Conservation (phyloP, 2,888 invertebrate species). For the Epinotia ramella region DNA sequence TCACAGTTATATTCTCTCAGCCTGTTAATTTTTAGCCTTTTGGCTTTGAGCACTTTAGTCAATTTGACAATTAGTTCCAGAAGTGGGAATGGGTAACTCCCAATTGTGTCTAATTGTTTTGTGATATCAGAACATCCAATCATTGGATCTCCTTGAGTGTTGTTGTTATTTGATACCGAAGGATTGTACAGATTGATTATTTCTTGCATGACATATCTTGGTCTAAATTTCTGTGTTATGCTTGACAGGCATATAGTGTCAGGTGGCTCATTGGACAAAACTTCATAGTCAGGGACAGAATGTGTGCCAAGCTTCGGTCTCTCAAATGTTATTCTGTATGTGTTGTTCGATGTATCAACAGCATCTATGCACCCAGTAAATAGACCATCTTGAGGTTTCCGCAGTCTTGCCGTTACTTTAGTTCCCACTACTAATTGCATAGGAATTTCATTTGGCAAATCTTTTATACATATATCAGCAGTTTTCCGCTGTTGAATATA, state of each 20-base stretch:
- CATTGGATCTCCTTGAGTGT: conserved; percentile 88
- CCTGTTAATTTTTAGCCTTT: conserved; percentile 91
- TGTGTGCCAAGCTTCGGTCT: conserved; percentile 96
- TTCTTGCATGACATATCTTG: conserved; percentile 87
- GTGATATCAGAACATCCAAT: conserved; percentile 83
- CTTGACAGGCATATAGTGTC: conserved; percentile 95
- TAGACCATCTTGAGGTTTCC: conserved; percentile 97
- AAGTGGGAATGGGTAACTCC: conserved; percentile 93
- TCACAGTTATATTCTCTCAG: conserved; percentile 95
- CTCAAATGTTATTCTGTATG: conserved; percentile 98
- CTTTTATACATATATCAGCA: conserved; percentile 92
- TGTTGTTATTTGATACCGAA: conserved; percentile 64
- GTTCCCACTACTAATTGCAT: conserved; percentile 97
- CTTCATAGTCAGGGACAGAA: conserved; percentile 98
- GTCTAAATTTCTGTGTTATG: conserved; percentile 92
- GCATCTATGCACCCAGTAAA: conserved; percentile 98
- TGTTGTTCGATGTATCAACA: conserved; percentile 96
- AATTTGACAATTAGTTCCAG: conserved; percentile 94
- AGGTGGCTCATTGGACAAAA: conserved; percentile 95
- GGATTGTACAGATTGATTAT: conserved; percentile 79
- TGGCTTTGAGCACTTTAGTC: conserved; percentile 93
- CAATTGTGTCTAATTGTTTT: conserved; percentile 84
- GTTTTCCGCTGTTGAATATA: conserved; percentile 96
- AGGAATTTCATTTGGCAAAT: conserved; percentile 97
- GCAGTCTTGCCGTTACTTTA: conserved; percentile 95